Evolutionary conservation across 2,113 vertebrate species (phyloP), one percentile per base, ranked within the genome.

Genomic region (Plecturocebus donacophilus): DNA sequence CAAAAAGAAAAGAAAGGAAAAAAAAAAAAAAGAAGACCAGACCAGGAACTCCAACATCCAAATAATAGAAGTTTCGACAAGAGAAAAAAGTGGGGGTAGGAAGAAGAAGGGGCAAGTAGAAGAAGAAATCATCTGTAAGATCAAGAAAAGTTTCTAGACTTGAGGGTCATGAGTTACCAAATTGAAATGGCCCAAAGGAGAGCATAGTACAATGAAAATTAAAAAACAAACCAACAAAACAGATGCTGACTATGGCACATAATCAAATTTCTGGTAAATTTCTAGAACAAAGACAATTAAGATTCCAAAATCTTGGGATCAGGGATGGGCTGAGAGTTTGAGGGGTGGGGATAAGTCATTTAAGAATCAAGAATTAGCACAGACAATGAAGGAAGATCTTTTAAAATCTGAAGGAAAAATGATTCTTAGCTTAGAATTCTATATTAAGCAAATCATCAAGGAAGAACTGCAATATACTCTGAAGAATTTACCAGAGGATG

Each of bases 371-470:
- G 52, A 52, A 52, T 17, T 52, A 52, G 52, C 52, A 52, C 52
- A 52, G 68, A 73, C 88, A 79, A 12, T 6, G 56, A 66, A 90
- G 56, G n/a, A 66, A 19, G 68, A 40, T 58, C 81, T 75, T 89
- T 80, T 42, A 14, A 75, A 84, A 90, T 90, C 20, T 61, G 64
- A 90, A 90, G 86, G 49, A 68, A 97, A 92, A 82, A 86, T 11
- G 52, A 82, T 52, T 73, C 68, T 73, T 54, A 80, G 47, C 14
- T 92, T 96, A 75, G 23, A 93, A 82, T 82, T 92, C 56, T 92
- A 10, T 82, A 86, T 61, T 91, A 77, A 94, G 85, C 73, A 92
- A 95, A 86, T 21, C 77, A 93, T 87, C 40, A 77, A 45, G 61
- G 45, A 87, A 83, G 77, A 96, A 90, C 54, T 87, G 61, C 82